Base-by-base conservation (phyloP, 2,113 vertebrate genomes). In the Anas platyrhynchos region DNA sequence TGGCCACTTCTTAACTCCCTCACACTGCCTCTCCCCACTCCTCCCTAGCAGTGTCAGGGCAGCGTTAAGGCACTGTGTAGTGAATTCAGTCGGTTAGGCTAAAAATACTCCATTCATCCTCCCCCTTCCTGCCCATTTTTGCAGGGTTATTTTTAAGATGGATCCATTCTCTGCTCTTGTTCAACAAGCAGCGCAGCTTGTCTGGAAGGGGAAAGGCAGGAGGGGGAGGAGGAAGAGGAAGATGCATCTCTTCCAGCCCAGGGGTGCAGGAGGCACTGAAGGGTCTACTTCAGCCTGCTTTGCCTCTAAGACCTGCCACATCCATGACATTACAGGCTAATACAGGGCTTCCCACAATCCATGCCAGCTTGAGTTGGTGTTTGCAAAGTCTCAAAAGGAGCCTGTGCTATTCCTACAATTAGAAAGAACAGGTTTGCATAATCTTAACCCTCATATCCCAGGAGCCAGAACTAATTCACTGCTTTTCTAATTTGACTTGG, bases 401-500 rank as follows among this genome's bases (percentile, higher is more conserved):
- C 36, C 58, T 0, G 2, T 13, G 38, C 48, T 72, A 8, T 9
- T 75, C 61, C 59, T 68, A 62, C 68, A 41, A n/a, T n/a, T 3
- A 55, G 83, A 54, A 77, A 54, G 62, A 44, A 84, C 43, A 87
- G 25, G 74, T 94, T 56, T 96, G 90, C 78, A 76, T 92, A 66
- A 96, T 93, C 86, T 91, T 76, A 88, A 82, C 83, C 56, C 52
- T 82, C 80, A 67, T 34, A 69, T 91, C 80, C 91, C 85, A 88
- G 74, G 83, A 96, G 94, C 56, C 56, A 90, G 92, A 85, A 94
- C 76, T 80, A 94, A 96, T 90, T 88, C 89, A 4, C 6, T 16
- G 67, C 85, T 97, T 93, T 88, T 82, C 88, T 93, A 86, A 95
- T 96, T 85, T 92, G 91, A 91, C 61, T 78, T 73, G 61, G 62